Conservation (phyloP, 2,797 vertebrate genomes). For the Bradypus variegatus region DNA sequence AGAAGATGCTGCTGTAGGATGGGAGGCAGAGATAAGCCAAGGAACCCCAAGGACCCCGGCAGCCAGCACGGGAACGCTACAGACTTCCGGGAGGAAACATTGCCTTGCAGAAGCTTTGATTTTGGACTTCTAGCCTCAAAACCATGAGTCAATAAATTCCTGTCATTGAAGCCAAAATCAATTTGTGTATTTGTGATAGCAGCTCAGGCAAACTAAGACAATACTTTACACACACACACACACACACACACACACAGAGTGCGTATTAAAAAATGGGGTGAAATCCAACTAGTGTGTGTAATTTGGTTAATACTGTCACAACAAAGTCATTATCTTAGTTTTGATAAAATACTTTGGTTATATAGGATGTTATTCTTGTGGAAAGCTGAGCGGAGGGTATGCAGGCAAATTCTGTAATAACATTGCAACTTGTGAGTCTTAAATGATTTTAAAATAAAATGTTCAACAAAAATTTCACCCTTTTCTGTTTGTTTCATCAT, state of each 20-base stretch:
- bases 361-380: background rate
- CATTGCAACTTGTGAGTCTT: background rate
- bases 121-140: no score
- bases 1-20: no score
- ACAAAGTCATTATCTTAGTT: background rate
- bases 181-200: no score
- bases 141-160: no score
- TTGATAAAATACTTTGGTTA: background rate
- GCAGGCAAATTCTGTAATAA: background rate
- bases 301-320: background rate
- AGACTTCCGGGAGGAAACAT: no score
- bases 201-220: no score
- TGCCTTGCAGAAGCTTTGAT: no score
- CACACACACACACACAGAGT: no score
- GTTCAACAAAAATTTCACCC: background rate
- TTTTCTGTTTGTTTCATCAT: background rate
- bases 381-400: background rate
- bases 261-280: background rate
- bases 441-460: conserved; percentile 20
- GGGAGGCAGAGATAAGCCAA: no score
- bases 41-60: no score
- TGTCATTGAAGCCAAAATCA: no score
- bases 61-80: no score
- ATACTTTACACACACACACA: background rate
- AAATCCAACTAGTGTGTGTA: background rate